Conservation (phyloP, 2,113 vertebrate genomes). For the Poeciliopsis turrubarensis region DNA sequence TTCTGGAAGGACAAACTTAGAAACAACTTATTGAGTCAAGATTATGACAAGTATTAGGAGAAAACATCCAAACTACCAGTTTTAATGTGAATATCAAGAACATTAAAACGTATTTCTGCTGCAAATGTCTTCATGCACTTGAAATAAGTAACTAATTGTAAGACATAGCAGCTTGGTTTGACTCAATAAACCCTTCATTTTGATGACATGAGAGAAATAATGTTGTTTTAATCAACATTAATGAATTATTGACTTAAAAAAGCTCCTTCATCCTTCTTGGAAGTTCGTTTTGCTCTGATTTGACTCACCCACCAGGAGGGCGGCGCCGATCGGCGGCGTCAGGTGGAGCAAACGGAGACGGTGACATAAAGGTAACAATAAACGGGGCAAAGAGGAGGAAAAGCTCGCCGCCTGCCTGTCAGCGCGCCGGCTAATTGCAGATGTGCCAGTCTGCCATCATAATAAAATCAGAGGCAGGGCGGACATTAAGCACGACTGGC, state of each 20-base stretch:
- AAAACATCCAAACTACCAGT: not conserved
- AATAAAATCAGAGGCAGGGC: conserved; percentile 96
- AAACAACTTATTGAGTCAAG: not conserved
- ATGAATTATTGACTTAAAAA: too few relatives aligned
- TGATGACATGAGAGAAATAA: too few relatives aligned
- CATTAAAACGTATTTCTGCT: too few relatives aligned
- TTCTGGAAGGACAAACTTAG: too few relatives aligned
- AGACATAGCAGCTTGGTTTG: too few relatives aligned
- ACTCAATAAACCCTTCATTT: too few relatives aligned
- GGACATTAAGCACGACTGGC: conserved; percentile 95
- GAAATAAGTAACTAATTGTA: too few relatives aligned
- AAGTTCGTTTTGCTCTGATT: conserved; percentile 79
- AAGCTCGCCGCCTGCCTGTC: conserved; percentile 92
- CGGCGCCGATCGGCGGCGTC: conserved; percentile 95
- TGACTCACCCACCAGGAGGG: conserved; percentile 96
- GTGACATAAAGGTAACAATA: conserved; percentile 57
- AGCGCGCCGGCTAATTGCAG: conserved; percentile 96
- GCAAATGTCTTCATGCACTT: too few relatives aligned
- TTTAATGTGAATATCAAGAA: not conserved
- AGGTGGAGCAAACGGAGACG: conserved; percentile 75
- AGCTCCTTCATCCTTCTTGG: too few relatives aligned
- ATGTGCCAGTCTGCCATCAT: conserved; percentile 97
- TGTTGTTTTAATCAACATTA: too few relatives aligned
- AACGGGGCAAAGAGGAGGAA: conserved; percentile 76
- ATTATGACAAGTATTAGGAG: not conserved